Evolutionary conservation across 2,797 vertebrate genomes (phyloP), one percentile per base, ranked within the genome.

Genomic region (Echeneis naucrates): DNA sequence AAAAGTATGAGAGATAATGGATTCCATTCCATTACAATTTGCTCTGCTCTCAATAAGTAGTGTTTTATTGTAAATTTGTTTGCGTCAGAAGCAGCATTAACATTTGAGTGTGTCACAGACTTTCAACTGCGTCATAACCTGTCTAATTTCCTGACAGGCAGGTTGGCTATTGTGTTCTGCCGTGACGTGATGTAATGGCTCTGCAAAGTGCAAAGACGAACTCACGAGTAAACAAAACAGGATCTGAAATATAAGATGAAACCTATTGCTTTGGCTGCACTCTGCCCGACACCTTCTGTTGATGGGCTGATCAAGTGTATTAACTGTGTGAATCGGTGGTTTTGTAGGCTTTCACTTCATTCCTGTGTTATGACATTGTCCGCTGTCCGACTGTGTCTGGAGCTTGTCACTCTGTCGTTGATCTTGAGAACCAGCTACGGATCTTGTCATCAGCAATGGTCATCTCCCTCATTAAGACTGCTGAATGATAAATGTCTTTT

Each of bases 331-430:
- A 10, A 2, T 2, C 17, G 30, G 30, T 56, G 35, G 33, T 45
- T 60, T 1, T 37, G 37, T 48, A 27, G 19, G 8, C 19, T 33
- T 23, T 37, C 76, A 19, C 38, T 17, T 59, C 40, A 30, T 13
- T 51, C 17, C 42, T 61, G 4, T n/a, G 4, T 30, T 52, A 51
- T 11, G 19, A 12, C 9, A 16, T 44, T 40, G 42, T 37, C 14
- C 21, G 6, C 14, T 65, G 5, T 72, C 17, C 10, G 26, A 26
- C 21, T 48, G 12, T 3, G 3, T 27, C 44, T 54, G 40, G 40
- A 77, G 40, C 56, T 11, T 73, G 74, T 77, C 77, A 50, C 68
- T 74, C 60, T 19, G 17, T 55, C 45, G 51, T 80, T 80, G 56
- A 72, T 40, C 64, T 71, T 37, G 57, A 58, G 50, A 52, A 68